Evolutionary conservation across 2,888 invertebrate species (phyloP), one percentile per base, ranked within the genome.

Genomic region (Limenitis camilla): DNA sequence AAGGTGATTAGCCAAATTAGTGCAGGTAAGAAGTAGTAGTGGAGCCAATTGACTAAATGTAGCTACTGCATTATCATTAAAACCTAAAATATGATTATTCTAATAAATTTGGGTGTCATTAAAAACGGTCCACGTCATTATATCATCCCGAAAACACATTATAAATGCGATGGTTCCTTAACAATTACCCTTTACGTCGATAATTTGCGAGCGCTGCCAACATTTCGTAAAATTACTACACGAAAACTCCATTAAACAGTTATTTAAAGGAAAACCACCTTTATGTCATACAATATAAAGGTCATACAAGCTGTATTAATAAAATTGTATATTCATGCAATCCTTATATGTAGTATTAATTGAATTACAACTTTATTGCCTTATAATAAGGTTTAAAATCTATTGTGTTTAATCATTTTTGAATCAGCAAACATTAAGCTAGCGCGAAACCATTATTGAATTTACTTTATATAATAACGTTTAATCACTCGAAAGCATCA

Each of bases 381-480:
- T 11, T 6, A 1, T 36, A 5, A 5, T 74, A 78, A 62, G 63
- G 73, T 74, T 56, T 41, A 57, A 38, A 58, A 54, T 54, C 10
- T 49, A 58, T 56, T 57, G 45, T 2, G 27, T 28, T 19, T 5
- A 7, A 36, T 45, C 61, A 27, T 27, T 64, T 66, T 62, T 57
- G 62, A 71, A 81, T 82, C 80, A 72, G 80, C 72, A 85, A 85
- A 85, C 79, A 85, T 76, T 75, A 72, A 72, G 75, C 79, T 81
- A 78, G 77, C 76, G 78, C 72, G 71, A 69, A 71, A 72, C 82
- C 77, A 86, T 86, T 87, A 87, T 86, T 87, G 86, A 87, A 87
- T 87, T 87, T 85, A 85, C 85, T 85, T 86, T 83, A 85, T 82
- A 85, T 86, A 86, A 86, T 87, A 86, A 83, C 82, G 81, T 76